Evolutionary conservation across 1,140 invertebrate species (phyloP), one percentile per base, ranked within the genome.

Genomic region (Lepidurus arcticus): DNA sequence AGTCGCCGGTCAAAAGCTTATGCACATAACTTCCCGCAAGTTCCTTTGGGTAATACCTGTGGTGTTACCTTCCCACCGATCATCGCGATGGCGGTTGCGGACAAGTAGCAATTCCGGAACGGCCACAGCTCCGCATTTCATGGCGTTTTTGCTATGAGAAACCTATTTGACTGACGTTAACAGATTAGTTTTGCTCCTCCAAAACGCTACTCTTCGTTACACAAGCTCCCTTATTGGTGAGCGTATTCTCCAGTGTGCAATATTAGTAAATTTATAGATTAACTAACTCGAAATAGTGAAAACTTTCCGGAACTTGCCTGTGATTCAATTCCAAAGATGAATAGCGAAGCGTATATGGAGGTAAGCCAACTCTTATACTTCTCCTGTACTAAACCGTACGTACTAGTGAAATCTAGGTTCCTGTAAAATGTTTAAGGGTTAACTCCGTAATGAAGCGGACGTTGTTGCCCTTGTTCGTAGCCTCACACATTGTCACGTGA

Each of bases 21-120:
- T 65, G 53, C 53, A 65, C 53, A n/a, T 65, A 65, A 65, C n/a
- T 13, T 65, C 53, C 53, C 53, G 16, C 16, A 13, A 65, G 21
- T 65, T 65, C 21, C 53, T 65, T 65, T 11, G 53, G 53, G 53
- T 65, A 65, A 65, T 13, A 65, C 53, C 53, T 65, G 53, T 65
- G 53, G 53, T 65, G 53, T 11, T 65, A 65, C 53, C 21, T 65
- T 65, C 53, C 13, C 21, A 65, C 53, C 53, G 53, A 65, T 65
- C 53, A 65, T 65, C 53, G 53, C 53, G 34, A 65, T 65, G 53
- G 53, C 53, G 53, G 16, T 65, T 65, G 16, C 1, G 53, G 53
- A 65, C 53, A 65, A 34, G 53, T 65, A 65, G 53, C 53, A 7
- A 65, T 9, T 65, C 53, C 21, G 16, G 21, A 65, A 65, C 16